Percentiles rank a stretch among this genome's conserved stretches.
Evolutionary conservation across 2,113 vertebrate genomes (phyloP).

Genomic region (Caranx ignobilis): DNA sequence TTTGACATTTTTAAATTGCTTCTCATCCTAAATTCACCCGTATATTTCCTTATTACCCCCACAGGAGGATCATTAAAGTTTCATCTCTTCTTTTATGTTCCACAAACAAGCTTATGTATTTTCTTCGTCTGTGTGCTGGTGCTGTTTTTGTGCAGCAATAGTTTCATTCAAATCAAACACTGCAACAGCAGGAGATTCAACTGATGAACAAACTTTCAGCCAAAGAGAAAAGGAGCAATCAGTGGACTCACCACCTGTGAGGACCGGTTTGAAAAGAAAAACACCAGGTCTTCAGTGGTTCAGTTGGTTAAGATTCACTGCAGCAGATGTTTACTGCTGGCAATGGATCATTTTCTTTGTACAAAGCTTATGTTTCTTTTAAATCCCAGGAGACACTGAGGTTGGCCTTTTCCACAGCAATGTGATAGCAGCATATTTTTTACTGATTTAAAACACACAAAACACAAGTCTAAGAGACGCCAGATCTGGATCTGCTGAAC

Average conservation of each 20-base stretch:
- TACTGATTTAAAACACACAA: neutral
- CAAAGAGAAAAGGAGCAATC: constrained; percentile 5
- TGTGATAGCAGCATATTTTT: neutral
- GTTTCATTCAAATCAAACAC: neutral
- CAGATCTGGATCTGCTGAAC: neutral
- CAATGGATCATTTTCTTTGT: neutral
- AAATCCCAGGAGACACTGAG: neutral
- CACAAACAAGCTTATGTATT: neutral
- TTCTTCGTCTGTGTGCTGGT: neutral
- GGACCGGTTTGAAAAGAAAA: neutral
- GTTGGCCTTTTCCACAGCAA: neutral
- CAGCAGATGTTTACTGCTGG: neutral
- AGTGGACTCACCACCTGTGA: constrained; percentile 8
- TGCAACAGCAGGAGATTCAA: neutral
- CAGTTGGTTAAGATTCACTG: neutral
- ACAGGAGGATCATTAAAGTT: constrained; percentile 2
- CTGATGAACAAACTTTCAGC: constrained; percentile 1
- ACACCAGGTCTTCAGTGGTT: neutral
- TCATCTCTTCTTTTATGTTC: neutral
- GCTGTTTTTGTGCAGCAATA: neutral
- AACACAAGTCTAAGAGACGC: neutral
- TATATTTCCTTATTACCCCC: neutral
- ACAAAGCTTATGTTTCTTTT: neutral
- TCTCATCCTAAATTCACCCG: neutral
- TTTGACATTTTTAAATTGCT: neutral